Conservation (phyloP, 2,797 vertebrate genomes). For the Strix occidentalis region DNA sequence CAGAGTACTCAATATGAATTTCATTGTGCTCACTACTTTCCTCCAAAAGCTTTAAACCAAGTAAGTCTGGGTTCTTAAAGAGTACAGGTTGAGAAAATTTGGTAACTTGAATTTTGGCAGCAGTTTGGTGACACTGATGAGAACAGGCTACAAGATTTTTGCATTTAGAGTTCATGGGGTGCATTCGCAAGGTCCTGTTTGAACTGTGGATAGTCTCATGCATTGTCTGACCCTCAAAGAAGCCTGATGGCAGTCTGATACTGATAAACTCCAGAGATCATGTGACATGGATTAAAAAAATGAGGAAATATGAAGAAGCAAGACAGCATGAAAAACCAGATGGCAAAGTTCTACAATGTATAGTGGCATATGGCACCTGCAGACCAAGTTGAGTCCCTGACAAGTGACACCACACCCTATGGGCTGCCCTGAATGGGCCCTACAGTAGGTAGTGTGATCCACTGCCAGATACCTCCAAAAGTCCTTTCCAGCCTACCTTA, state of each 20-base stretch:
- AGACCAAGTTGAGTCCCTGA: not conserved
- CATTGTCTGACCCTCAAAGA: accelerated
- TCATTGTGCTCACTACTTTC: not conserved
- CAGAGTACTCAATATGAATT: not conserved
- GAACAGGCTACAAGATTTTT: not conserved
- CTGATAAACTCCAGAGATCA: not conserved
- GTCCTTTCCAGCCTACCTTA: not conserved
- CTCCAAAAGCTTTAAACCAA: not conserved
- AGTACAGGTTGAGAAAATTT: not conserved
- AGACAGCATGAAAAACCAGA: not conserved
- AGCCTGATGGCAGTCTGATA: not conserved
- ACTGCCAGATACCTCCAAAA: not conserved
- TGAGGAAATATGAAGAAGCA: not conserved
- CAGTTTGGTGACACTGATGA: not conserved
- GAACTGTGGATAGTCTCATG: not conserved
- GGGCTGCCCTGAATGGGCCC: not conserved
- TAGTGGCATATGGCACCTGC: too few species aligned
- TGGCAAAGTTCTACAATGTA: not conserved
- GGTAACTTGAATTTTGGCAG: not conserved
- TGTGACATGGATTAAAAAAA: not conserved
- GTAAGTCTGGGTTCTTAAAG: not conserved
- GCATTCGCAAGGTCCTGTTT: not conserved
- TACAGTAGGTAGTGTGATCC: not conserved
- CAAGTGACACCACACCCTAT: not conserved
- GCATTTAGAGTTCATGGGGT: not conserved